Percentiles rank a stretch among this genome's conserved stretches.
phyloP scores from a whole-genome alignment of 2,797 vertebrate species.

The Lindbergichthys nudifrons region DNA sequence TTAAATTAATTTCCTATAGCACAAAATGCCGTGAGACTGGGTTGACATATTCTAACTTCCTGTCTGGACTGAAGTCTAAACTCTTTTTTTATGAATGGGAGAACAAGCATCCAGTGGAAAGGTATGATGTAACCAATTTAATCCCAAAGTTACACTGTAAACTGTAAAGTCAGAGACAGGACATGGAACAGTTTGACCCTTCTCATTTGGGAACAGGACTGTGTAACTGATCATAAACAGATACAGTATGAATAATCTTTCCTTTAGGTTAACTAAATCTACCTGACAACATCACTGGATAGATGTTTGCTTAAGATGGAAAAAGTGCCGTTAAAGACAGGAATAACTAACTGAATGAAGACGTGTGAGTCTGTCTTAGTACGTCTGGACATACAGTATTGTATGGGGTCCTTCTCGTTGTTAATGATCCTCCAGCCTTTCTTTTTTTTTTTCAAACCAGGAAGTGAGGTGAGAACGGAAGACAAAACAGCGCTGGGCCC shows the following conservation, averaged over 20 bases:
- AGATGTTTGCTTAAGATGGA: constrained; percentile 31
- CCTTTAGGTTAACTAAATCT: constrained; percentile 6
- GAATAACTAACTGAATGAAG: constrained; percentile 29
- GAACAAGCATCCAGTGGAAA: not conserved
- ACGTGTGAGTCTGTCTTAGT: not conserved
- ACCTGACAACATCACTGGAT: not conserved
- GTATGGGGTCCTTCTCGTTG: constrained; percentile 40
- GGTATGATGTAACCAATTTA: not conserved
- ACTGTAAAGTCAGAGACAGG: not conserved
- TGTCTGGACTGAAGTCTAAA: not conserved
- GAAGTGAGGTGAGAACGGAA: constrained; percentile 82
- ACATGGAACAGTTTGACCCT: constrained; percentile 12
- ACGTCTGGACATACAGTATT: constrained; percentile 26
- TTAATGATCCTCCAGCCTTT: constrained; percentile 67
- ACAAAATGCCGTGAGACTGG: no score
- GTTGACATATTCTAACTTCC: not conserved
- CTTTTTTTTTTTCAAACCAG: constrained; percentile 67
- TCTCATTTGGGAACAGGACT: not conserved
- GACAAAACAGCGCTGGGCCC: constrained; percentile 75
- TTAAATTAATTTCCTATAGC: no score
- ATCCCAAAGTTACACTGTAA: constrained; percentile 31
- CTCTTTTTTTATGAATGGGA: not conserved
- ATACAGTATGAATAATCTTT: constrained; percentile 40
- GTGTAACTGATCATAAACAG: constrained; percentile 4
- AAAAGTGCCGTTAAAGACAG: constrained; percentile 1